Conservation (phyloP, 1,140 invertebrate genomes). For the Eupristina koningsbergeri region DNA sequence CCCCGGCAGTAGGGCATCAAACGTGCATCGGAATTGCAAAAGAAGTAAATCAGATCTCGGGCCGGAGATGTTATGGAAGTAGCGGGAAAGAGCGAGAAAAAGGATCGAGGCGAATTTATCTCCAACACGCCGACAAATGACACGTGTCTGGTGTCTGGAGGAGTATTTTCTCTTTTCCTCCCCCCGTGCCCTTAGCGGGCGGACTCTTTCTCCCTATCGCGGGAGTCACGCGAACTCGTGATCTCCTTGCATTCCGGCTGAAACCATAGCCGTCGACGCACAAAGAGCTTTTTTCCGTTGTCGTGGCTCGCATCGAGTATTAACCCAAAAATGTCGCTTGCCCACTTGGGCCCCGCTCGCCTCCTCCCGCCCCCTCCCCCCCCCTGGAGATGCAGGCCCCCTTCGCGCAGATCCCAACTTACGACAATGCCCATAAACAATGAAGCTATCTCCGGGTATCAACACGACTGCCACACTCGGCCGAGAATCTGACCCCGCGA, state of each 20-base stretch:
- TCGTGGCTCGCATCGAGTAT: no score
- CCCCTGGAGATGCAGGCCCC: no score
- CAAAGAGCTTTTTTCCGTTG: conserved; percentile 4
- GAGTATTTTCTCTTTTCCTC: no score
- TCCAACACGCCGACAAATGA: conserved; percentile 43
- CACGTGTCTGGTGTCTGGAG: conserved; percentile 31
- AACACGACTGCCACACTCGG: conserved; percentile 52
- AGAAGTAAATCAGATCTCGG: not conserved
- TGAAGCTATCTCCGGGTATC: conserved; percentile 64
- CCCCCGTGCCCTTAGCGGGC: not conserved
- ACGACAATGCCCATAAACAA: conserved; percentile 64
- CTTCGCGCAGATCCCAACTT: not conserved
- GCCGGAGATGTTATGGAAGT: not conserved
- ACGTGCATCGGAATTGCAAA: not conserved
- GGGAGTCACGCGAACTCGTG: conserved; percentile 31
- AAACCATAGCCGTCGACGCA: not conserved
- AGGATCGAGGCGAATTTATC: conserved; percentile 47
- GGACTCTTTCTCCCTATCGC: not conserved
- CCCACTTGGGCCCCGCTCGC: conserved; percentile 27
- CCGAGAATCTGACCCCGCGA: conserved; percentile 18
- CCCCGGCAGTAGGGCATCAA: not conserved
- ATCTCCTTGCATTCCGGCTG: conserved; percentile 8
- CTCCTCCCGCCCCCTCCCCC: no score
- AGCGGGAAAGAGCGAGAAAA: conserved; percentile 1
- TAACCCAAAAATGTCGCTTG: conserved; percentile 35